Conservation (phyloP, 2,888 invertebrate genomes). For the Xestia rhomboidea region DNA sequence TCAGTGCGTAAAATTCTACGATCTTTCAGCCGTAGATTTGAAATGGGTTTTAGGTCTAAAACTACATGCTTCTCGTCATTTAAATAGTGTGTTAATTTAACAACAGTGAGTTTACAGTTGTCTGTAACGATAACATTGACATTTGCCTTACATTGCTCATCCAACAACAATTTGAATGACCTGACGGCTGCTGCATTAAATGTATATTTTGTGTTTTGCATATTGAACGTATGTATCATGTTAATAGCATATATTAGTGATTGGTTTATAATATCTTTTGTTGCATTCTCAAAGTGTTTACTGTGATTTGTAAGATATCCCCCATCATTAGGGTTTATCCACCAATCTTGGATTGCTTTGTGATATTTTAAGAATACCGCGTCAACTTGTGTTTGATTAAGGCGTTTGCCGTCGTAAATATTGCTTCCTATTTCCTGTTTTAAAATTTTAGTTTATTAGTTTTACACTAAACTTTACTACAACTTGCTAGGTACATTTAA, state of each 20-base stretch:
- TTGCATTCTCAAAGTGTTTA: background rate
- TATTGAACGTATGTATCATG: background rate
- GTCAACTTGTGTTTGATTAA: background rate
- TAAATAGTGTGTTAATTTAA: background rate
- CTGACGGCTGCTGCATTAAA: background rate
- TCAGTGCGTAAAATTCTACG: constrained; percentile 1
- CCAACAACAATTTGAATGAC: background rate
- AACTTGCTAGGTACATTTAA: no score
- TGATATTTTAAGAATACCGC: constrained; percentile 2
- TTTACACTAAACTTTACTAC: no score
- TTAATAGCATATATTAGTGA: constrained; percentile 6
- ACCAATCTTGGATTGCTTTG: constrained; percentile 5
- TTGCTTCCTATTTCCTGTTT: background rate
- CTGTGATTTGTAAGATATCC: constrained; percentile 9
- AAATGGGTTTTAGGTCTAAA: background rate
- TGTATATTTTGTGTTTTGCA: background rate
- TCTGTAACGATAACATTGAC: background rate
- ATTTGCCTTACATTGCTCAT: constrained; percentile 1
- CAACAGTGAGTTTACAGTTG: background rate
- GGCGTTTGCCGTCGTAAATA: background rate
- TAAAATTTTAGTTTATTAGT: background rate
- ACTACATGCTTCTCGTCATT: background rate
- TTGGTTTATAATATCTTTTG: background rate
- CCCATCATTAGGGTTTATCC: background rate
- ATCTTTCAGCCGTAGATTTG: background rate